These are phyloP conservation scores for Diglossa brunneiventris DNA, from an alignment of 2,113 vertebrate genomes.

Conservation along the genomic window DNA sequence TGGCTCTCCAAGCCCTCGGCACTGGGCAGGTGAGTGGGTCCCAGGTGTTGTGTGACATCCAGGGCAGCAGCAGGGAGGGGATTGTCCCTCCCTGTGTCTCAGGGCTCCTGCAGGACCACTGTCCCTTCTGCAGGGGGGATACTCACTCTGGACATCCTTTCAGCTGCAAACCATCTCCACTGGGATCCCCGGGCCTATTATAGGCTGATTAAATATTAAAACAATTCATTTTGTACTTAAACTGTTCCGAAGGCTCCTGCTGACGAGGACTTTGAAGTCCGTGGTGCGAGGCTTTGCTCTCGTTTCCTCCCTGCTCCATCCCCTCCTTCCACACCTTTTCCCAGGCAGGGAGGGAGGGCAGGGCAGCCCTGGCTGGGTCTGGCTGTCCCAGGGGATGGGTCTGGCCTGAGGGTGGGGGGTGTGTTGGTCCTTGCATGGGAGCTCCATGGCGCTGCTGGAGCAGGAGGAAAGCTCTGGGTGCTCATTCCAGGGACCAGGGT, in stretches of 20 bases:
- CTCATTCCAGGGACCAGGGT: not conserved
- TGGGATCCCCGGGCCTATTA: conserved; percentile 62
- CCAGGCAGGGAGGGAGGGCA: not conserved
- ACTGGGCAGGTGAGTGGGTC: fast-evolving
- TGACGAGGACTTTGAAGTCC: conserved; percentile 62
- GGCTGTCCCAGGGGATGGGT: not conserved
- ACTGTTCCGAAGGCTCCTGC: conserved; percentile 68
- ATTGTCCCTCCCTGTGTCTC: not conserved
- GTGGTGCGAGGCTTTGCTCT: not conserved
- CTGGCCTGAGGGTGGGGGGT: not conserved
- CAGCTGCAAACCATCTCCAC: conserved; percentile 13
- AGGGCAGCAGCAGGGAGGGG: not conserved
- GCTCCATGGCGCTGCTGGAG: not conserved
- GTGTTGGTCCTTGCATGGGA: not conserved
- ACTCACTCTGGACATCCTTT: conserved; percentile 34
- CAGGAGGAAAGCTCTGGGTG: not conserved
- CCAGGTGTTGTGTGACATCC: not conserved
- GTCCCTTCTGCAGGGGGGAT: not conserved
- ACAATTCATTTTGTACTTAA: conserved; percentile 77
- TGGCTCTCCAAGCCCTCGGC: not conserved
- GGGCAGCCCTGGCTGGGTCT: not conserved
- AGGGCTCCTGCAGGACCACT: not conserved
- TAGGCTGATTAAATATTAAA: conserved; percentile 76
- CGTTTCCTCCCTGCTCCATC: not conserved
- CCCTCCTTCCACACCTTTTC: not conserved